These are phyloP conservation scores for Brachionus plicatilis DNA, from an alignment of 1,140 invertebrate genomes.

Conservation along the genomic window DNA sequence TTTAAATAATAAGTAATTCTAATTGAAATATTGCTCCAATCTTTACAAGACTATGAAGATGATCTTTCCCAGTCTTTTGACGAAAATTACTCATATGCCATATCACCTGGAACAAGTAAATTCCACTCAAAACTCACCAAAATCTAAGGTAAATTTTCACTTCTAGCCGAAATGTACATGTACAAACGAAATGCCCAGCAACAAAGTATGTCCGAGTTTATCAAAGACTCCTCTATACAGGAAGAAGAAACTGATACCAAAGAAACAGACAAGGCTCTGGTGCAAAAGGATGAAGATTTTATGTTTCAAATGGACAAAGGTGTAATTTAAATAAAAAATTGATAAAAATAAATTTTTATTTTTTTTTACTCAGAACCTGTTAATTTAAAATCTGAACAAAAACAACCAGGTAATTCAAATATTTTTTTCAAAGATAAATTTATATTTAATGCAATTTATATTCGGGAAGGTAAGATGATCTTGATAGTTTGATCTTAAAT, in stretches of 20 bases:
- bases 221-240: neutral
- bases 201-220: slow-evolving; percentile 33
- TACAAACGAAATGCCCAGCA: neutral
- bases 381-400: neutral
- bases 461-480: slow-evolving; percentile 40
- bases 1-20: neutral
- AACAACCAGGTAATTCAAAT: neutral
- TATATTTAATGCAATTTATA: slow-evolving; percentile 19
- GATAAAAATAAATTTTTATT: neutral
- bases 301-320: slow-evolving; percentile 40
- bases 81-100: slow-evolving; percentile 32
- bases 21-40: neutral
- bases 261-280: neutral
- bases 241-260: neutral
- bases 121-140: neutral
- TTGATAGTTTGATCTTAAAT: slow-evolving; percentile 29
- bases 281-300: slow-evolving; percentile 34
- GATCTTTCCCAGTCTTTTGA: slow-evolving; percentile 31
- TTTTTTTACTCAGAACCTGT: neutral
- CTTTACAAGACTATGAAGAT: slow-evolving; percentile 4
- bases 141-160: neutral
- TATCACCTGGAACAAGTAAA: slow-evolving; percentile 35
- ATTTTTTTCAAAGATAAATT: neutral
- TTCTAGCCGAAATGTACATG: slow-evolving; percentile 26
- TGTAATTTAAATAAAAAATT: neutral